Percentiles rank a stretch among this genome's conserved stretches.
Conservation (phyloP, 2,797 vertebrate species). For the Tolypeutes matacus region DNA sequence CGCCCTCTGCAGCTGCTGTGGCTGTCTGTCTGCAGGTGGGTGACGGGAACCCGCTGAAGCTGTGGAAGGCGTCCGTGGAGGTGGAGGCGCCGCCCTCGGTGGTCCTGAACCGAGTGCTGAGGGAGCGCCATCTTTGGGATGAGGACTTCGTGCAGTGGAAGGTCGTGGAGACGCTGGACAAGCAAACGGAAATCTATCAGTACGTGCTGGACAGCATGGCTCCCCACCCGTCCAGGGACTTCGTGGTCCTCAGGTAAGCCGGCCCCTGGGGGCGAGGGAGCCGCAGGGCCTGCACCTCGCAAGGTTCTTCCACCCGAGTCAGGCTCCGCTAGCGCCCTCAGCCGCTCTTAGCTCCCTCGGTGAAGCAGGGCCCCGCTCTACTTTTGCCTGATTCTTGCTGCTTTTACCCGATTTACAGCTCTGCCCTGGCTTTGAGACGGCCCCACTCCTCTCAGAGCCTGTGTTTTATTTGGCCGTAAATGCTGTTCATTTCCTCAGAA, state of each 20-base stretch:
- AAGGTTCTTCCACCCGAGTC: no score
- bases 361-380: background rate
- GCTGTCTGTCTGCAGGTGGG: conserved; percentile 91
- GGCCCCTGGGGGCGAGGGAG: background rate
- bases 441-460: background rate
- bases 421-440: background rate
- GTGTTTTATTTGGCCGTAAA: conserved; percentile 79
- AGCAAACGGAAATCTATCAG: conserved; percentile 97
- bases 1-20: background rate
- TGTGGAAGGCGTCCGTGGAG: conserved; percentile 96
- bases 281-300: background rate
- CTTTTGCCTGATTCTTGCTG: background rate
- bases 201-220: conserved; percentile 97
- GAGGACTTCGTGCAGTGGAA: conserved; percentile 98
- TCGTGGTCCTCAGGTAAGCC: conserved; percentile 94
- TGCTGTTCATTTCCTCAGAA: conserved; percentile 77
- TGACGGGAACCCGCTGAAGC: conserved; percentile 94
- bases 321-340: no score
- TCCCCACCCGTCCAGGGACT: conserved; percentile 96
- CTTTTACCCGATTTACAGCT: background rate
- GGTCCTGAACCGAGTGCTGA: conserved; percentile 95
- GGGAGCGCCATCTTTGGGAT: conserved; percentile 98
- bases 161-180: conserved; percentile 94
- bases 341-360: background rate
- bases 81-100: conserved; percentile 97